These are phyloP conservation scores for Isurus oxyrinchus DNA, from an alignment of 2,113 vertebrate genomes.

Conservation along the genomic window DNA sequence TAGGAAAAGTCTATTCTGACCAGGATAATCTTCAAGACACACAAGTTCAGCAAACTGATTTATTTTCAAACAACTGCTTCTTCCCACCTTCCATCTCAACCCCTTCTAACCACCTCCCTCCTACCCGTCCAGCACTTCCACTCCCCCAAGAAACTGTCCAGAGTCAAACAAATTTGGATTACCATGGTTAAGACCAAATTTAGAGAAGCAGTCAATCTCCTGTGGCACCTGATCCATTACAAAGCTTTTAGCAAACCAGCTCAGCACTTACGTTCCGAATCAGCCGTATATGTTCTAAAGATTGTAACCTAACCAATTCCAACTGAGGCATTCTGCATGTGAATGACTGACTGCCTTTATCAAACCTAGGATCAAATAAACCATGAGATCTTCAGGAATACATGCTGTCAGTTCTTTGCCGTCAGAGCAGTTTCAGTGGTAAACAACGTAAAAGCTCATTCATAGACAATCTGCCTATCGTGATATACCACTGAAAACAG, in stretches of 20 bases:
- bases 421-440: background rate
- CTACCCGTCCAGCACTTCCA: background rate
- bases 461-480: too few species aligned
- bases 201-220: background rate
- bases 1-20: background rate
- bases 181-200: background rate
- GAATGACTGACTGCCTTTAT: background rate
- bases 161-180: background rate
- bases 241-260: background rate
- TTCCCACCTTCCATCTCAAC: too few species aligned
- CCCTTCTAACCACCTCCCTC: background rate
- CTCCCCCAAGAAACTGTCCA: background rate
- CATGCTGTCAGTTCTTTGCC: background rate
- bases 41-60: background rate
- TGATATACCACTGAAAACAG: too few species aligned
- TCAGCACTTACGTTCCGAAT: background rate
- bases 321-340: background rate
- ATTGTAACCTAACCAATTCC: background rate
- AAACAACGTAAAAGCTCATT: background rate
- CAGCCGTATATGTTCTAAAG: background rate
- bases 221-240: too few species aligned
- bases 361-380: background rate
- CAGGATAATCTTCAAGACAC: background rate
- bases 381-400: background rate
- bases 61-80: background rate